These are phyloP conservation scores for Enchytraeus crypticus DNA, from an alignment of 2,888 invertebrate genomes.

Conservation along the genomic window DNA sequence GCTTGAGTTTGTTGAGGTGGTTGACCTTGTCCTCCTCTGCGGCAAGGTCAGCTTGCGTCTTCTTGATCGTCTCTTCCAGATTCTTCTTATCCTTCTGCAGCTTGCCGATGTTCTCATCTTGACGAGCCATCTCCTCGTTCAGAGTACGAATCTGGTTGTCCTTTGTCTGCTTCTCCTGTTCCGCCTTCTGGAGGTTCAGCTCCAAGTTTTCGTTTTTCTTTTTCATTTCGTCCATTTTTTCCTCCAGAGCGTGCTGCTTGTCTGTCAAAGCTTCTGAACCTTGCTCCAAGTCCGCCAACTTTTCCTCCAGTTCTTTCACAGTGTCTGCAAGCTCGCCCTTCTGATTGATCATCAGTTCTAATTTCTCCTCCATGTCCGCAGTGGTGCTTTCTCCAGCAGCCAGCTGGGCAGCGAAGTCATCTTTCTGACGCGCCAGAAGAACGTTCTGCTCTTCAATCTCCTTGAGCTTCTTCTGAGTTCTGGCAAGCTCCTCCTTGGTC, in stretches of 20 bases:
- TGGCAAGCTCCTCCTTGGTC: slow-evolving; percentile 85
- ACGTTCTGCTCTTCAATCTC: slow-evolving; percentile 88
- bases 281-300: slow-evolving; percentile 93
- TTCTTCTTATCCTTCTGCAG: slow-evolving; percentile 98
- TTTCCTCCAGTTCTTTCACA: slow-evolving; percentile 89
- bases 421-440: slow-evolving; percentile 88
- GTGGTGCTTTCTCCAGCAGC: slow-evolving; percentile 87
- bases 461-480: slow-evolving; percentile 88
- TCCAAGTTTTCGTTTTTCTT: slow-evolving; percentile 96
- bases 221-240: slow-evolving; percentile 86
- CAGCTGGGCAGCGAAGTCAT: slow-evolving; percentile 72
- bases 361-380: slow-evolving; percentile 83
- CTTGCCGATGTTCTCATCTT: slow-evolving; percentile 98
- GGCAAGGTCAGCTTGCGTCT: slow-evolving; percentile 51
- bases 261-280: slow-evolving; percentile 86
- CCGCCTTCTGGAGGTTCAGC: slow-evolving; percentile 78
- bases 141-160: slow-evolving; percentile 78
- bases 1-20: slow-evolving; percentile 98
- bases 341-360: slow-evolving; percentile 84
- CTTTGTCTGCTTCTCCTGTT: slow-evolving; percentile 95
- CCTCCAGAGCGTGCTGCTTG: slow-evolving; percentile 92
- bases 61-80: slow-evolving; percentile 66
- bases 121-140: slow-evolving; percentile 92
- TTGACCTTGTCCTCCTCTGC: slow-evolving; percentile 99
- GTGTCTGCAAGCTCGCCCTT: slow-evolving; percentile 85